Base-by-base conservation (phyloP, 2,888 invertebrate species). In the Eupithecia subfuscata region DNA sequence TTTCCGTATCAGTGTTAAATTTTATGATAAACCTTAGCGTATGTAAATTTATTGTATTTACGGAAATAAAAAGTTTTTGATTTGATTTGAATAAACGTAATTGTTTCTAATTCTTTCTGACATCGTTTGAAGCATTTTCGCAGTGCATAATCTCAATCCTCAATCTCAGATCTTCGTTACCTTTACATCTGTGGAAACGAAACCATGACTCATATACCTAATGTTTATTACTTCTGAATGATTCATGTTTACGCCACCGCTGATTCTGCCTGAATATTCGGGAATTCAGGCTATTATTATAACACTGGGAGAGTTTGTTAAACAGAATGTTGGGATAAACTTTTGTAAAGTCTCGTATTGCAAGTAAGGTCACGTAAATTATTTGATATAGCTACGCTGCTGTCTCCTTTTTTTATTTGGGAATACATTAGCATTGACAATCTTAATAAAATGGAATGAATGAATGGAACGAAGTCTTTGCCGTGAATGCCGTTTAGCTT, bases 211-310 rank as follows among this genome's bases (percentile, higher is more conserved):
- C 86, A 86, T 74, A 76, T 22, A 74, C 78, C 9, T 52, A 52
- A 82, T 86, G 82, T 86, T 86, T 86, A 86, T 86, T 86, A 34
- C 8, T 56, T 85, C 81, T 72, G 82, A 83, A 83, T 86, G 86
- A 86, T 82, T 86, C 86, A 86, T 81, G 81, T 85, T 80, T 81
- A 81, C 84, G 78, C 80, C 79, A 76, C 69, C 77, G 75, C 80
- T 75, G 80, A 75, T 82, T 82, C 82, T 78, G 79, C 83, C 79
- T 83, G 86, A 85, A 85, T 83, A 71, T 74, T 77, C 71, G 56
- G 84, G 56, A 84, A 83, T 82, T 83, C 75, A 56, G 73, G 73
- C 76, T 81, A 82, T 82, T 84, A 80, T 79, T n/a, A n/a, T 82
- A 74, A 71, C 69, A 71, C 52, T 3, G n/a, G 18, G 60, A 16